Evolutionary conservation across 2,797 vertebrate genomes (phyloP).

Genomic region (Propithecus deckenii): DNA sequence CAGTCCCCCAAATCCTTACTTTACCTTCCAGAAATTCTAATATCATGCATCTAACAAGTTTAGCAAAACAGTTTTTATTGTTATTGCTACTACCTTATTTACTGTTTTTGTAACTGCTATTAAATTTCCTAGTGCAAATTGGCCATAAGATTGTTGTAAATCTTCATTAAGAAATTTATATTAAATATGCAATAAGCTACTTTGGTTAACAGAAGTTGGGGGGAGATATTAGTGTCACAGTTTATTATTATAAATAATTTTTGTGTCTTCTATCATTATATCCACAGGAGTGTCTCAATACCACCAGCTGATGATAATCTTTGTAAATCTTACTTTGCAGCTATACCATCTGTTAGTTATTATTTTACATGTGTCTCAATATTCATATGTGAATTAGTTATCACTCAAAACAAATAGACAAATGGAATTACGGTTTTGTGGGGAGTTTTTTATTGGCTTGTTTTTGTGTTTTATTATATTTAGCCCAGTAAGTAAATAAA

Average conservation of each 20-base stretch:
- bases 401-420: constrained; percentile 79
- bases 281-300: constrained; percentile 78
- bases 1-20: background rate
- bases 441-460: constrained; percentile 30
- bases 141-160: constrained; percentile 50
- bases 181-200: constrained; percentile 69
- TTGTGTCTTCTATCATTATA: constrained; percentile 78
- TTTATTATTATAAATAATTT: constrained; percentile 73
- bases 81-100: constrained; percentile 1
- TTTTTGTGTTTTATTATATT: constrained; percentile 71
- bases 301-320: constrained; percentile 82
- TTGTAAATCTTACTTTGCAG: constrained; percentile 83
- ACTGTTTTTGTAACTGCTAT: constrained; percentile 52
- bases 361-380: constrained; percentile 78
- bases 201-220: constrained; percentile 74
- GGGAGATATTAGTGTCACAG: constrained; percentile 73
- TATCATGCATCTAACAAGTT: background rate
- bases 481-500: constrained; percentile 57
- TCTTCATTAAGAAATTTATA: constrained; percentile 71
- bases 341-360: constrained; percentile 83
- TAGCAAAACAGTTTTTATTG: constrained; percentile 28
- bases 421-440: constrained; percentile 30
- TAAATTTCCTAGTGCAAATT: constrained; percentile 72
- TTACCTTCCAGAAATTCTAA: background rate
- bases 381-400: constrained; percentile 76